Percentiles rank a stretch among this genome's conserved stretches.
Evolutionary conservation across 1,140 invertebrate species (phyloP).

Genomic region (Cyclargus thomasi): DNA sequence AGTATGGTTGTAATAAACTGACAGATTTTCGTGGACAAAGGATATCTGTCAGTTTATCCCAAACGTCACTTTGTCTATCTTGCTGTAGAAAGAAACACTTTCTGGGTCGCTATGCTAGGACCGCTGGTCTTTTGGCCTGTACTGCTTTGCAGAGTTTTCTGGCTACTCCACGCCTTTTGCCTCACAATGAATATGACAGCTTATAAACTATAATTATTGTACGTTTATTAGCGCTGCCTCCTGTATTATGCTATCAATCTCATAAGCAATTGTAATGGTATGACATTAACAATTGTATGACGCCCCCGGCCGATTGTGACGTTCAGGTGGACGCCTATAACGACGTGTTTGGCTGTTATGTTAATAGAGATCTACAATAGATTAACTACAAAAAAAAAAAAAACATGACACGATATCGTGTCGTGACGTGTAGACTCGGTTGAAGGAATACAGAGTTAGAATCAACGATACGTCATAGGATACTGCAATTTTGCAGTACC

Average conservation of each 20-base stretch:
- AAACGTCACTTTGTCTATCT: too few species aligned
- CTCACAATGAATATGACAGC: background rate
- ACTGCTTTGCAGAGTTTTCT: background rate
- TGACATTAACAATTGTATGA: constrained; percentile 14
- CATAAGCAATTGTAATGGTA: background rate
- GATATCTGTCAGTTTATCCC: too few species aligned
- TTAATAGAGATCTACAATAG: background rate
- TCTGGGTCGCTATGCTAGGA: too few species aligned
- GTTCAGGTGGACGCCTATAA: background rate
- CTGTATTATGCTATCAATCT: constrained; percentile 7
- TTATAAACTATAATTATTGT: constrained; percentile 6
- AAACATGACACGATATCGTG: background rate
- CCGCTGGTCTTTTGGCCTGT: too few species aligned
- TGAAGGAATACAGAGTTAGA: too few species aligned
- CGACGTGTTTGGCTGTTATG: background rate
- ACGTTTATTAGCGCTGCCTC: background rate
- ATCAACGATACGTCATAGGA: too few species aligned
- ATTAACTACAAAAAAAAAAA: background rate
- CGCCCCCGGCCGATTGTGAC: background rate
- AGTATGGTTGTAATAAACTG: too few species aligned
- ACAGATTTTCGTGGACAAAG: too few species aligned
- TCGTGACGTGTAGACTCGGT: too few species aligned
- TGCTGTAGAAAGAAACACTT: too few species aligned
- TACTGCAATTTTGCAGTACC: too few species aligned
- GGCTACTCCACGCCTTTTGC: background rate